These are phyloP conservation scores for Tribolium castaneum DNA, from an alignment of 1,140 invertebrate genomes.

Conservation along the genomic window DNA sequence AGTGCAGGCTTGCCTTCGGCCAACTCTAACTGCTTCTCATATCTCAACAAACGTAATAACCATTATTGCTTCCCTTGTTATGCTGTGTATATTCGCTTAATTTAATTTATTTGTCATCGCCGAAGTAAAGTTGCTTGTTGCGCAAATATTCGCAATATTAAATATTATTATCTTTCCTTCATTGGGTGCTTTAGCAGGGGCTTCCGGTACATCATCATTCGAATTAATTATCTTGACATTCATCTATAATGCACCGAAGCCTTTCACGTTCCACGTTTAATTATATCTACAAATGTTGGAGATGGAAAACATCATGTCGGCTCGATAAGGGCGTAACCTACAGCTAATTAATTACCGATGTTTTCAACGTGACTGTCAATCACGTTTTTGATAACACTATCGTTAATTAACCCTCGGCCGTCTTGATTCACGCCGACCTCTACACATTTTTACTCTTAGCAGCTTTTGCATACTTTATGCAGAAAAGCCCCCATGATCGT, in stretches of 20 bases:
- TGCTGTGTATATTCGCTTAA: conserved; percentile 47
- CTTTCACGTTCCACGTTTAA: conserved; percentile 27
- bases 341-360: conserved; percentile 9
- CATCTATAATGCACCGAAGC: conserved; percentile 28
- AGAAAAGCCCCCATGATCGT: neutral
- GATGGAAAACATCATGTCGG: conserved; percentile 1
- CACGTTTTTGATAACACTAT: neutral
- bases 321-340: conserved; percentile 28
- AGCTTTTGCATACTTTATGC: neutral
- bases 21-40: conserved; percentile 47
- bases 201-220: conserved; percentile 7
- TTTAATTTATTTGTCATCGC: conserved; percentile 48
- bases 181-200: conserved; percentile 2
- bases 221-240: conserved; percentile 25
- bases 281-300: neutral
- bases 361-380: conserved; percentile 20
- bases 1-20: conserved; percentile 39
- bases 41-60: conserved; percentile 51
- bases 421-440: neutral
- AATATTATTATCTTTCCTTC: conserved; percentile 37
- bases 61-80: conserved; percentile 49
- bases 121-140: conserved; percentile 46
- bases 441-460: neutral
- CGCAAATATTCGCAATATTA: conserved; percentile 35
- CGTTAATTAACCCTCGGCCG: neutral